These are phyloP conservation scores for Unio delphinus DNA, from an alignment of 2,888 invertebrate species.

Conservation along the genomic window DNA sequence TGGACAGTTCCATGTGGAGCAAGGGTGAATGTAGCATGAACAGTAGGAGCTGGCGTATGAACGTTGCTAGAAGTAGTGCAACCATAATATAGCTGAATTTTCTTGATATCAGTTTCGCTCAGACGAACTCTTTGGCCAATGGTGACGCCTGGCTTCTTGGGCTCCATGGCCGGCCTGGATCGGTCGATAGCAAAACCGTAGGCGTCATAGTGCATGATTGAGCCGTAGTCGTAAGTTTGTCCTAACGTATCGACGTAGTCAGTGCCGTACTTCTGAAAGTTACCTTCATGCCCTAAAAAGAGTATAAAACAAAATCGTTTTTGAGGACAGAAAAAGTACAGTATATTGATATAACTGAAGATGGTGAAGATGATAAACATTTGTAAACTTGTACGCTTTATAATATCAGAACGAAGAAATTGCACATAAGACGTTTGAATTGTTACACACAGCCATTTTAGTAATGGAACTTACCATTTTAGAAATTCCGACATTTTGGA, in stretches of 20 bases:
- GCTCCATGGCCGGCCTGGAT: conserved; percentile 73
- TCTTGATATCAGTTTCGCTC: conserved; percentile 68
- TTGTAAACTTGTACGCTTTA: too few relatives aligned
- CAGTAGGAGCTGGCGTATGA: conserved; percentile 8
- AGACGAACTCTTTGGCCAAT: conserved; percentile 75
- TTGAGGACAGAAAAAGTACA: too few relatives aligned
- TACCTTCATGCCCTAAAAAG: conserved; percentile 42
- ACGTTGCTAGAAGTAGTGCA: conserved; percentile 46
- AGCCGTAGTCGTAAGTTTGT: conserved; percentile 81
- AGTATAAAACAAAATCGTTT: neutral
- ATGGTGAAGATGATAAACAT: too few relatives aligned
- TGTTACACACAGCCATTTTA: too few relatives aligned
- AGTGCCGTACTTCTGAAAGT: conserved; percentile 46
- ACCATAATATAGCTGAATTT: conserved; percentile 70
- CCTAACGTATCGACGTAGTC: conserved; percentile 42
- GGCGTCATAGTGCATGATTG: conserved; percentile 83
- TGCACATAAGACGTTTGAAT: too few relatives aligned
- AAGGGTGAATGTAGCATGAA: conserved; percentile 15
- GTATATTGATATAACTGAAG: too few relatives aligned
- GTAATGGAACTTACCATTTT: too few relatives aligned
- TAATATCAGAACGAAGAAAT: too few relatives aligned
- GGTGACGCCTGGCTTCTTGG: conserved; percentile 71
- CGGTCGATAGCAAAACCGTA: conserved; percentile 73
- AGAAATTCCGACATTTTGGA: too few relatives aligned
- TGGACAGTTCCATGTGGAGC: conserved; percentile 18